A percentile compares a stretch with the other conserved stretches of the same genome.
Conservation (phyloP, 2,888 invertebrate species). For the Erebia palarica region DNA sequence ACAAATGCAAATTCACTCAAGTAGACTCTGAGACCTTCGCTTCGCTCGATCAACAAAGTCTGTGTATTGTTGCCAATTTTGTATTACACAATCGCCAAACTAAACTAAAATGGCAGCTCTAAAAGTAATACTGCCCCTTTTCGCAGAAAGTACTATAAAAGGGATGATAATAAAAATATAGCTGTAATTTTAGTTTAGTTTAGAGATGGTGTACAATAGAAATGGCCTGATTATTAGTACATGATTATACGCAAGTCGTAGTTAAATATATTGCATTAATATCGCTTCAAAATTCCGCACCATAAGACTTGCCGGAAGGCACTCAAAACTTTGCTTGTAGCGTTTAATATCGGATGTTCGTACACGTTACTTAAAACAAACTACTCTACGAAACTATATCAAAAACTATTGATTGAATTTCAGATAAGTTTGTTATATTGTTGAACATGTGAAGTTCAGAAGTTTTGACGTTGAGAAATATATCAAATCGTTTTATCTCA, state of each 20-base stretch:
- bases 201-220: too few species aligned
- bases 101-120: too few species aligned
- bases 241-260: background rate
- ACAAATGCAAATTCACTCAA: too few species aligned
- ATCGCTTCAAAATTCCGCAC: constrained; percentile 18
- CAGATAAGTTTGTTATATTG: constrained; percentile 22
- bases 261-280: background rate
- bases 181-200: too few species aligned
- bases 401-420: constrained; percentile 42
- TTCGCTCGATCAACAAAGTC: too few species aligned
- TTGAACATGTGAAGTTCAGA: background rate
- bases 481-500: background rate
- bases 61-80: too few species aligned
- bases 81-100: too few species aligned
- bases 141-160: too few species aligned
- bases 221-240: too few species aligned
- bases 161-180: too few species aligned
- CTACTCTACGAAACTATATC: constrained; percentile 40
- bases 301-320: constrained; percentile 32
- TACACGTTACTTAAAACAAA: constrained; percentile 39
- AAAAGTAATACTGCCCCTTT: too few species aligned
- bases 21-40: too few species aligned
- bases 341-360: constrained; percentile 43
- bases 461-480: background rate
- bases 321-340: constrained; percentile 44